These are phyloP conservation scores for Cephus rjabovi DNA, from an alignment of 2,888 invertebrate species.

Conservation along the genomic window DNA sequence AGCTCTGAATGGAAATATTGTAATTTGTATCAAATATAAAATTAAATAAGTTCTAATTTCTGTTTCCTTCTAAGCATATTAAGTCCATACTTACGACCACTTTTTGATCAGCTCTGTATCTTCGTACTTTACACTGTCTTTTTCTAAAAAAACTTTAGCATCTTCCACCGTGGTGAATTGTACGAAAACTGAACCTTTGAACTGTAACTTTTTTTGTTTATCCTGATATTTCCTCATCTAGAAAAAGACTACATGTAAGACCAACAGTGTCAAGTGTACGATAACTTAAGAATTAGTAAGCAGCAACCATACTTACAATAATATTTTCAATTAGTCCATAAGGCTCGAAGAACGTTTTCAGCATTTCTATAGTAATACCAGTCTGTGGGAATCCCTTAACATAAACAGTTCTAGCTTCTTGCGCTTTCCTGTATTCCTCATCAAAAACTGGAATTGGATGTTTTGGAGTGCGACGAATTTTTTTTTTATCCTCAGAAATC, in stretches of 20 bases:
- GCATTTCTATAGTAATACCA: conserved; percentile 74
- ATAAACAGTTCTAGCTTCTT: conserved; percentile 83
- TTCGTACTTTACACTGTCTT: conserved; percentile 76
- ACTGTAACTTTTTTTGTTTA: conserved; percentile 74
- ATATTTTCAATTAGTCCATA: conserved; percentile 70
- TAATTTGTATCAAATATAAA: neutral
- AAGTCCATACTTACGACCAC: conserved; percentile 72
- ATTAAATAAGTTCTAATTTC: neutral
- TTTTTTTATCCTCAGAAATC: conserved; percentile 76
- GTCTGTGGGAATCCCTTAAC: conserved; percentile 87
- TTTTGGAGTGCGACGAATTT: conserved; percentile 80
- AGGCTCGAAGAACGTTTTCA: conserved; percentile 79
- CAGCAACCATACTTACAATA: conserved; percentile 52
- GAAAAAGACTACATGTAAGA: conserved; percentile 22
- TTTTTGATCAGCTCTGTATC: conserved; percentile 75
- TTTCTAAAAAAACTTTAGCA: conserved; percentile 82
- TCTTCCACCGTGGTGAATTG: conserved; percentile 85
- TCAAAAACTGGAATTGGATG: conserved; percentile 86
- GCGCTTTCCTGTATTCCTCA: conserved; percentile 83
- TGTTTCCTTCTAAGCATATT: neutral
- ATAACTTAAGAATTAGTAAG: too few species aligned
- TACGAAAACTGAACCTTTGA: conserved; percentile 94
- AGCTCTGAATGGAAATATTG: conserved; percentile 34
- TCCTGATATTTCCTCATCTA: conserved; percentile 72
- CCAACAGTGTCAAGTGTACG: too few species aligned